A percentile compares a stretch with the other conserved stretches of the same genome.
Evolutionary conservation across 2,888 invertebrate species (phyloP).

Genomic region (Polymixis lichenea): DNA sequence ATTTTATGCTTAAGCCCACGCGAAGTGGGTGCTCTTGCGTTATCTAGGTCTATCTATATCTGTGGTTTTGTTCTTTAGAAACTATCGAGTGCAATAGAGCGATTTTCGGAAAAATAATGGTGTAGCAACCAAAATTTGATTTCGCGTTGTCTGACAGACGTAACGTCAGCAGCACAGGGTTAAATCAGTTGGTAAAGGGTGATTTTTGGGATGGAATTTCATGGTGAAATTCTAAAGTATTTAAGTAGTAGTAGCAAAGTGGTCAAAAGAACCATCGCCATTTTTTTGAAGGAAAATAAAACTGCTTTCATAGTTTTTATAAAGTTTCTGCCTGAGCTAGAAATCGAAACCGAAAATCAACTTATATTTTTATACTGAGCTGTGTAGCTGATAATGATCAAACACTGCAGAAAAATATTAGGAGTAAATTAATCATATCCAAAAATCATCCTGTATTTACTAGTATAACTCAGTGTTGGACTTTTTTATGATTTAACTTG

Average conservation of each 20-base stretch:
- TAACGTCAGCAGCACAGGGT: background rate
- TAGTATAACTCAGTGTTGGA: background rate
- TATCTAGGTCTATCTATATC: too few species aligned
- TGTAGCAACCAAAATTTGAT: background rate
- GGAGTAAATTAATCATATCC: background rate
- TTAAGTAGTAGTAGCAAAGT: background rate
- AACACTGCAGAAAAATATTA: background rate
- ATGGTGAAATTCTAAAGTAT: background rate
- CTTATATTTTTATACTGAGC: background rate
- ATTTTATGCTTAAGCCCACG: too few species aligned
- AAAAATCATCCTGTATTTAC: background rate
- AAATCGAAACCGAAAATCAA: background rate
- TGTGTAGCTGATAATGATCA: background rate
- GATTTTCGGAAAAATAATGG: background rate
- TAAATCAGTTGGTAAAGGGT: background rate
- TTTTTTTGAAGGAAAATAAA: background rate
- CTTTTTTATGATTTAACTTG: background rate
- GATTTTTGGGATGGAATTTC: background rate
- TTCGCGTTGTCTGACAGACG: background rate
- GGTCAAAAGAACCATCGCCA: background rate
- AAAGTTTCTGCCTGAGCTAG: background rate
- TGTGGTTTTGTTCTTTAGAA: background rate
- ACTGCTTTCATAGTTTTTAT: background rate
- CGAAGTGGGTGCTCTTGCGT: too few species aligned
- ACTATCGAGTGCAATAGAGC: background rate